phyloP scores from a whole-genome alignment of 2,113 vertebrate genomes.

The Lophochroa leadbeateri region DNA sequence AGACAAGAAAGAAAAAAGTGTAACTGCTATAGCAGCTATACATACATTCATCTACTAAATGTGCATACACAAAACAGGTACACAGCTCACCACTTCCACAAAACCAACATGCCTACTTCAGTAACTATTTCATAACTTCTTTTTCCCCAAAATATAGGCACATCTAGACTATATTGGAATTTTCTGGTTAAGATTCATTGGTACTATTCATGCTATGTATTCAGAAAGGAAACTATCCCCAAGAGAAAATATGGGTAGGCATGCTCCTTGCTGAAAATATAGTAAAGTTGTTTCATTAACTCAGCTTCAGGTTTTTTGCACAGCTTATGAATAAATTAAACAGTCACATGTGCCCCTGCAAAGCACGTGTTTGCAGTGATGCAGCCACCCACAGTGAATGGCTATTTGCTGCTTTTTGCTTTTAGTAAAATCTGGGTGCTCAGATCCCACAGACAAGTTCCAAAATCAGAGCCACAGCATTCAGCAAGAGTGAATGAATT shows the following conservation, averaged over 20 bases:
- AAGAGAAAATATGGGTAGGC: conserved; percentile 4
- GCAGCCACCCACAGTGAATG: too few species aligned
- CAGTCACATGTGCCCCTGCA: too few species aligned
- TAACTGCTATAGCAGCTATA: not conserved
- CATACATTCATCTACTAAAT: not conserved
- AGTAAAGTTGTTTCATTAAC: conserved; percentile 39
- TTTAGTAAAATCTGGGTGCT: not conserved
- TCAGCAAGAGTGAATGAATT: not conserved
- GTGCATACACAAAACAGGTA: not conserved
- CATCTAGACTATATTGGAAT: not conserved
- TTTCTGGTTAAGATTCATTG: conserved; percentile 3
- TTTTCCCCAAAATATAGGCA: not conserved
- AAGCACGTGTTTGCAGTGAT: not conserved
- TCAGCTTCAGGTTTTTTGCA: not conserved
- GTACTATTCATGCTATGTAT: not conserved
- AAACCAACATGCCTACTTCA: not conserved
- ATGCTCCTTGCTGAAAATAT: not conserved
- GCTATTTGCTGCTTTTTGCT: not conserved
- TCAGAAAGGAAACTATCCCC: conserved; percentile 29
- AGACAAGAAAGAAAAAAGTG: not conserved
- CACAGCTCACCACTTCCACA: not conserved
- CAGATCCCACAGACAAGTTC: not conserved
- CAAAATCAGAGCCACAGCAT: not conserved
- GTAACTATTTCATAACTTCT: not conserved
- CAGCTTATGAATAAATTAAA: not conserved